Conservation (phyloP, 2,113 vertebrate species). For the Damaliscus lunatus region DNA sequence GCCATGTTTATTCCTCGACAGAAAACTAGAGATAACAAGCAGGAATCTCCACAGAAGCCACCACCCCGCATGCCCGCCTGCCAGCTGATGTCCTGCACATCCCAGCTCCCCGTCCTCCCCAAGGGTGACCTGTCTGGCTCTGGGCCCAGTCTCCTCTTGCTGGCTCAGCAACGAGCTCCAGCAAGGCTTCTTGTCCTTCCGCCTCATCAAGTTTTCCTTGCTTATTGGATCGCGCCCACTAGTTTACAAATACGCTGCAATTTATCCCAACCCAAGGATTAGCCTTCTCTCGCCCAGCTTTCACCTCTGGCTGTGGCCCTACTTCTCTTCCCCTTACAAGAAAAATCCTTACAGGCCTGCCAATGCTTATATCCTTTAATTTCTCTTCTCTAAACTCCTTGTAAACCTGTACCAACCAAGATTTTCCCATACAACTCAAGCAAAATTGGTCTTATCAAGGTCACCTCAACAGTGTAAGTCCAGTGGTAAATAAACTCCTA, state of each 20-base stretch:
- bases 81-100: not conserved
- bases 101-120: not conserved
- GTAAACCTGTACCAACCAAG: not conserved
- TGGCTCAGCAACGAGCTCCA: not conserved
- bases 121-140: not conserved
- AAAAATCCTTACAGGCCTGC: not conserved
- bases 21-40: not conserved
- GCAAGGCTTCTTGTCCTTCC: not conserved
- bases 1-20: not conserved
- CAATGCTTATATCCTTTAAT: not conserved
- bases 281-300: not conserved
- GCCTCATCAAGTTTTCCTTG: not conserved
- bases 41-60: not conserved
- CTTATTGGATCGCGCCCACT: not conserved
- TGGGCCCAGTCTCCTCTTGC: not conserved
- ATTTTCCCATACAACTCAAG: not conserved
- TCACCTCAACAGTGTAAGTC: not conserved
- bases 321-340: not conserved
- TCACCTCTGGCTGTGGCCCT: not conserved
- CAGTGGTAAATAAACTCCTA: not conserved
- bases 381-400: not conserved
- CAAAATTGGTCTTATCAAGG: not conserved
- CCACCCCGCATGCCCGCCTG: accelerated
- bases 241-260: not conserved
- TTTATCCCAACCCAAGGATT: not conserved